A percentile compares a stretch with the other conserved stretches of the same genome.
Conservation (phyloP, 2,888 invertebrate species). For the Meteorus colon region DNA sequence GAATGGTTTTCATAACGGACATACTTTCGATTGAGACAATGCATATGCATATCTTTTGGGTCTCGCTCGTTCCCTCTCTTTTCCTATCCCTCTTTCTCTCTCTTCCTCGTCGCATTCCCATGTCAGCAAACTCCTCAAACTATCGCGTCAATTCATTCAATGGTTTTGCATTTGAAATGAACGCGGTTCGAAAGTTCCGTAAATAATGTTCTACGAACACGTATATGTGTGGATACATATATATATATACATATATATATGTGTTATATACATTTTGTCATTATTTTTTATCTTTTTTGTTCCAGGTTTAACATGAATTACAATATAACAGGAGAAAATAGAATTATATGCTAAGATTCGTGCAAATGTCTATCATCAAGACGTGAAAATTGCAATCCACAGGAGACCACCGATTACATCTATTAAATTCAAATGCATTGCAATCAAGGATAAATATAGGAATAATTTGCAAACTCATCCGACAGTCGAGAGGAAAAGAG, state of each 20-base stretch:
- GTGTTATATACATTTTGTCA: background rate
- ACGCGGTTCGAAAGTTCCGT: slow-evolving; percentile 22
- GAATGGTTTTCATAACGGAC: slow-evolving; percentile 46
- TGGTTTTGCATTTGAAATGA: slow-evolving; percentile 33
- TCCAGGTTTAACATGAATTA: background rate
- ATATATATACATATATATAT: background rate
- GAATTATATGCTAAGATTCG: background rate
- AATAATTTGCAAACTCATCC: slow-evolving; percentile 39
- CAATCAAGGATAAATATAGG: slow-evolving; percentile 28
- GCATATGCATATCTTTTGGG: slow-evolving; percentile 32
- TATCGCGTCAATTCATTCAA: slow-evolving; percentile 8
- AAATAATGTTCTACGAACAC: slow-evolving; percentile 32
- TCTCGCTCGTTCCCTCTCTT: background rate
- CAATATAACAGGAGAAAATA: background rate
- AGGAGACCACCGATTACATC: slow-evolving; percentile 22
- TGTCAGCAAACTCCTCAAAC: slow-evolving; percentile 23
- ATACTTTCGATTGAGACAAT: slow-evolving; percentile 50
- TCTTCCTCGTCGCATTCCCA: slow-evolving; percentile 15
- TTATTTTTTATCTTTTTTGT: background rate
- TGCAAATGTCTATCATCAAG: slow-evolving; percentile 30
- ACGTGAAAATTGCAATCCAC: slow-evolving; percentile 28
- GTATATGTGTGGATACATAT: background rate
- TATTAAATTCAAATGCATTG: slow-evolving; percentile 38
- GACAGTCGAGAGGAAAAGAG: slow-evolving; percentile 42
- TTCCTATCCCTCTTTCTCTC: background rate